Conservation (phyloP, 1,140 invertebrate genomes). For the Conus ventricosus region DNA sequence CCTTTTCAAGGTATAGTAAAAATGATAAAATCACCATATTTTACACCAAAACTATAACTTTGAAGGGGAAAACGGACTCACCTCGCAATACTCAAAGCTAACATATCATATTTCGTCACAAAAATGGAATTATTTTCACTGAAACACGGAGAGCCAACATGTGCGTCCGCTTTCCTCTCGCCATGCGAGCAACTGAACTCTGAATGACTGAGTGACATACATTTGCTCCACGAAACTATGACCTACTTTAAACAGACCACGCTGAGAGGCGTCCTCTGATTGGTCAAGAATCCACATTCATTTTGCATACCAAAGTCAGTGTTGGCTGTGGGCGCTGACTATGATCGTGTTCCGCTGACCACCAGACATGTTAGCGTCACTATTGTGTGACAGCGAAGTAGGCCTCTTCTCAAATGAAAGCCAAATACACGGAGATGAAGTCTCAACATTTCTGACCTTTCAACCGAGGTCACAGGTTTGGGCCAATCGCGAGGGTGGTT, state of each 20-base stretch:
- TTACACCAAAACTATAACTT: neutral
- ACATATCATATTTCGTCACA: neutral
- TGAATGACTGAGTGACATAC: slow-evolving; percentile 39
- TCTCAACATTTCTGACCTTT: slow-evolving; percentile 26
- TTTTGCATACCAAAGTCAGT: neutral
- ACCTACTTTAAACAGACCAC: slow-evolving; percentile 27
- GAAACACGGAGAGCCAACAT: neutral
- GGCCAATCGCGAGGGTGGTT: slow-evolving; percentile 22
- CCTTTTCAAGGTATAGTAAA: neutral
- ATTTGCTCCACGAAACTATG: slow-evolving; percentile 35
- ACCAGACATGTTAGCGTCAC: neutral
- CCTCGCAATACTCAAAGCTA: neutral
- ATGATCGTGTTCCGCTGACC: neutral
- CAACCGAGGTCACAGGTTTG: slow-evolving; percentile 26
- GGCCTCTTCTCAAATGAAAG: neutral
- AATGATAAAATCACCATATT: neutral
- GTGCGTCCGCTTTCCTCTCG: slow-evolving; percentile 11
- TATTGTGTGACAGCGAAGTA: neutral
- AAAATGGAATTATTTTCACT: neutral
- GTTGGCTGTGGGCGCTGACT: neutral
- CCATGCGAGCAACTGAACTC: slow-evolving; percentile 36
- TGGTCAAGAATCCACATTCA: slow-evolving; percentile 12
- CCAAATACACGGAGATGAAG: neutral
- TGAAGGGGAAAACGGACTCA: neutral
- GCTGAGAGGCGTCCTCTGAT: slow-evolving; percentile 31